Conservation (phyloP, 2,797 vertebrate genomes). For the Carapus acus region DNA sequence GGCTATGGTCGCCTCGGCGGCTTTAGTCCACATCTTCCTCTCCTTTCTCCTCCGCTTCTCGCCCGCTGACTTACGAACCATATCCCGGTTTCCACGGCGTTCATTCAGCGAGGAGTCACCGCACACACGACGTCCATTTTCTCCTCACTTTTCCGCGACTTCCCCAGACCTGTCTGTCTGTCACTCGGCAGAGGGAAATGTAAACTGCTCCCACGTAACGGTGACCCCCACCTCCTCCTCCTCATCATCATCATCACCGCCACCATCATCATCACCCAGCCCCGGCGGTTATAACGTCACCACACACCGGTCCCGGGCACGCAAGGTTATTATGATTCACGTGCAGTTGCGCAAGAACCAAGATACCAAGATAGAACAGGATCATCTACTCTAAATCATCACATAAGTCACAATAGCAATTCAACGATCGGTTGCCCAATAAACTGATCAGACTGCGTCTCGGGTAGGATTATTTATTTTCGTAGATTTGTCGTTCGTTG, state of each 20-base stretch:
- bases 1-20: constrained; percentile 46
- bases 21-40: constrained; percentile 23
- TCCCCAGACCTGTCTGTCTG: constrained; percentile 48
- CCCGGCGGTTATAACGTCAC: constrained; percentile 40
- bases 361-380: too few relatives aligned
- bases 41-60: constrained; percentile 25
- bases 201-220: constrained; percentile 7
- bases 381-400: too few relatives aligned
- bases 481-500: too few relatives aligned
- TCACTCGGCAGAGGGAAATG: constrained; percentile 11
- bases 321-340: neutral
- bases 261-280: constrained; percentile 15
- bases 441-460: too few relatives aligned
- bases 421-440: too few relatives aligned
- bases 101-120: neutral
- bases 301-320: neutral
- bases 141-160: constrained; percentile 34
- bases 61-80: neutral
- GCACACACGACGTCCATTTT: constrained; percentile 24
- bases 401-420: too few relatives aligned
- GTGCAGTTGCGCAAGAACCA: neutral
- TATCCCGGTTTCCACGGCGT: constrained; percentile 5
- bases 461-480: too few relatives aligned
- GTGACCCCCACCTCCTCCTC: constrained; percentile 12
- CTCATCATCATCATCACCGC: too few relatives aligned